Evolutionary conservation across 2,797 vertebrate species (phyloP), one percentile per base, ranked within the genome.

Genomic region (Erpetoichthys calabaricus): DNA sequence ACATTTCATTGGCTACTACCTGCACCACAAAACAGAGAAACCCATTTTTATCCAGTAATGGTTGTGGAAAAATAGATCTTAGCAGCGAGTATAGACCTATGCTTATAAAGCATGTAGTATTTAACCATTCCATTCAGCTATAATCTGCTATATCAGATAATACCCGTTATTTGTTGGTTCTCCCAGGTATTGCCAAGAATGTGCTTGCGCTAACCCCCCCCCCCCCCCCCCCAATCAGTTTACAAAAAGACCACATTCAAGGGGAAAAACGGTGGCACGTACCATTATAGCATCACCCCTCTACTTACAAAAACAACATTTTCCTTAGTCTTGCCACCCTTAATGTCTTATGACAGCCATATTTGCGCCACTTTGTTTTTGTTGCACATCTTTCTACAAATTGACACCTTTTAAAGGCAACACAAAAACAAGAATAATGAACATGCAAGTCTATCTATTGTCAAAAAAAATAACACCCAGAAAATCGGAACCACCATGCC

Each of bases 311-410:
- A 25, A 25, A 6, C 6, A 45, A 7, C 3, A 52, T 51, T 6
- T 45, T 44, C 44, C n/a, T 43, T 50, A 7, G 7, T 43, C 44
- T 47, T 8, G 50, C 46, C 42, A 44, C 45, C 6, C 41, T 42
- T 8, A 44, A 58, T 58, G n/a, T 58, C 41, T 45, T 6, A 44
- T 53, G 44, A 53, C 57, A 58, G 50, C 57, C 57, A 53, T 58
- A 58, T 58, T 53, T 58, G 57, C 53, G 44, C 25, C 25, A 25
- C 25, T 25, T 25, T 25, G 25, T 25, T 25, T 25, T 25, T 25
- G 25, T 25, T 25, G 25, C 25, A 25, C 25, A 25, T 25, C 25
- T 25, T 2, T 25, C 25, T 25, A 25, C 25, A 1, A 25, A 25
- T 25, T 25, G 25, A 25, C 25, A 25, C 25, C 25, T 25, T 25